These are phyloP conservation scores for Sarcophaga caerulescens DNA, from an alignment of 2,888 invertebrate genomes.

Conservation along the genomic window DNA sequence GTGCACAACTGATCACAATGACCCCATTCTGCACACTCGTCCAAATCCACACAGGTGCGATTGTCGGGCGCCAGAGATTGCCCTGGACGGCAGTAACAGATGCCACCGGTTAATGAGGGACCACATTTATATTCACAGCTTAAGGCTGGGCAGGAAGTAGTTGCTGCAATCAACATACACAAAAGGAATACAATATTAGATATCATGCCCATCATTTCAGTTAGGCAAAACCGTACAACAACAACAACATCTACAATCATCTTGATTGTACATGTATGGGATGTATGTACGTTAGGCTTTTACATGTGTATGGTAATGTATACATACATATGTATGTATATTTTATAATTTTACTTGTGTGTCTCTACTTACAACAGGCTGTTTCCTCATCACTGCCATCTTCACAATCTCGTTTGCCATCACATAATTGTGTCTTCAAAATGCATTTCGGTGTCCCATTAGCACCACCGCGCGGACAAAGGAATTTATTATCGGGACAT, in stretches of 20 bases:
- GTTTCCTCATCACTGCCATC: constrained; percentile 94
- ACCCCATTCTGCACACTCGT: constrained; percentile 96
- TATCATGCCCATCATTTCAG: background rate
- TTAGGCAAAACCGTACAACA: no score
- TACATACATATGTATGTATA: no score
- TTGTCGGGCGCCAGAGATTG: constrained; percentile 91
- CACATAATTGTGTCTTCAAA: constrained; percentile 92
- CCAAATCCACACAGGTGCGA: constrained; percentile 93
- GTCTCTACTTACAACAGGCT: constrained; percentile 90
- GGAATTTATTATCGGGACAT: constrained; percentile 94
- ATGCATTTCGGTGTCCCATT: constrained; percentile 92
- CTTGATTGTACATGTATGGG: no score
- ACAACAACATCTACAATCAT: no score
- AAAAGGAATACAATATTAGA: constrained; percentile 10
- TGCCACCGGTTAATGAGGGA: constrained; percentile 93
- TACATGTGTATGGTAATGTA: no score
- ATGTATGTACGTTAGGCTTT: no score
- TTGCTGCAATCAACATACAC: constrained; percentile 83
- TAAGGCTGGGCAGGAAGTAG: constrained; percentile 89
- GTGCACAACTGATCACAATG: constrained; percentile 97
- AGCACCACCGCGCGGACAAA: constrained; percentile 90
- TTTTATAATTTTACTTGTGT: background rate
- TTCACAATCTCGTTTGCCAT: constrained; percentile 94
- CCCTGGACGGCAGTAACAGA: constrained; percentile 94
- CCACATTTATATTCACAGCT: constrained; percentile 96